Evolutionary conservation across 2,113 vertebrate genomes (phyloP).

Genomic region (Cyanoramphus novaezelandiae): DNA sequence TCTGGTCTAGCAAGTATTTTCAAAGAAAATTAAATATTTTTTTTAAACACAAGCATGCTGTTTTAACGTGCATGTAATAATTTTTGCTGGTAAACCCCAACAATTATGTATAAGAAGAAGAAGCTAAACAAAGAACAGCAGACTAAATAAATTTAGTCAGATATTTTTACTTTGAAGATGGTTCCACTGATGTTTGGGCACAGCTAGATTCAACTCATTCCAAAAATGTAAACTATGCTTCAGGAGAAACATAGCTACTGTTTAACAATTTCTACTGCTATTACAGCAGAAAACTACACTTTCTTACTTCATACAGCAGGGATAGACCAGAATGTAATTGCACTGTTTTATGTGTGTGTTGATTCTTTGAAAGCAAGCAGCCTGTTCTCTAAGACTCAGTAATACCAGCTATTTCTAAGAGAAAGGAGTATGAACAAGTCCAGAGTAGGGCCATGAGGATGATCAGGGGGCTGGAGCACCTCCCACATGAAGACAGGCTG

Average conservation of each 20-base stretch:
- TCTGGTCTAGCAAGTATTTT: constrained; percentile 5
- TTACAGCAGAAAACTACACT: not conserved
- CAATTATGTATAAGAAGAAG: not conserved
- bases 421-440: not conserved
- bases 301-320: not conserved
- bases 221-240: not conserved
- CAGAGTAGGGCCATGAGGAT: no score
- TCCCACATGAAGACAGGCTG: no score
- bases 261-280: not conserved
- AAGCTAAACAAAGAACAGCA: not conserved
- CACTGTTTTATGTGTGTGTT: not conserved
- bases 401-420: not conserved
- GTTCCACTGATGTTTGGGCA: not conserved
- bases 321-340: not conserved
- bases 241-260: not conserved
- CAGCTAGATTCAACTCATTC: not conserved
- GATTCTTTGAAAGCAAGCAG: not conserved
- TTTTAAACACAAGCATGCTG: not conserved
- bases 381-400: not conserved
- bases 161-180: not conserved
- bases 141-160: not conserved
- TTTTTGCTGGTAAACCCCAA: not conserved
- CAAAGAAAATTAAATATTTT: not conserved
- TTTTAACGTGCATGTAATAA: not conserved
- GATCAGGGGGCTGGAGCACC: no score